These are phyloP conservation scores for Campylomormyrus tamandua DNA, from an alignment of 2,113 vertebrate species.

Conservation along the genomic window DNA sequence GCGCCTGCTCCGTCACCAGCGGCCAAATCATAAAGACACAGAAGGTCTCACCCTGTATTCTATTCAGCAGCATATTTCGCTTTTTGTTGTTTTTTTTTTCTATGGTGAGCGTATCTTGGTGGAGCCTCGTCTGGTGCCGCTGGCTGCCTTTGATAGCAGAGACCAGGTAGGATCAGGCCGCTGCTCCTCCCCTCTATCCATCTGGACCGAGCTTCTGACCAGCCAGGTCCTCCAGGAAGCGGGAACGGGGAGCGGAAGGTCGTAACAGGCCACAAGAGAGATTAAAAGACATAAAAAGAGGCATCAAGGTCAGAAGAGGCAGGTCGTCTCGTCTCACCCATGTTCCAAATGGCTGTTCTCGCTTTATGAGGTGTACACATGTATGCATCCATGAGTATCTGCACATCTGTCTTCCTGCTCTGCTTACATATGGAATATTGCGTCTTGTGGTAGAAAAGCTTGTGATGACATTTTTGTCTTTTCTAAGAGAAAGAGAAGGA, in stretches of 20 bases:
- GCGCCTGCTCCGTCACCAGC: background rate
- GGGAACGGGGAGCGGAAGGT: background rate
- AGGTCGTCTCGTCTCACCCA: background rate
- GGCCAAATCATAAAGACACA: background rate
- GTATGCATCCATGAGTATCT: background rate
- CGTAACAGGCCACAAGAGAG: background rate
- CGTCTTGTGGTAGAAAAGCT: slow-evolving; percentile 18
- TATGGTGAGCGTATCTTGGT: background rate
- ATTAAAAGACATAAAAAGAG: background rate
- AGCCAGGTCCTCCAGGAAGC: background rate
- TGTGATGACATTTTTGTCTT: slow-evolving; percentile 31
- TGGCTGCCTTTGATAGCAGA: background rate
- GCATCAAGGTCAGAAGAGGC: background rate
- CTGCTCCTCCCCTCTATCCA: background rate
- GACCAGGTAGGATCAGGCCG: background rate
- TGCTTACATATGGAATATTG: slow-evolving; percentile 33
- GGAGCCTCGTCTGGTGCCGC: background rate
- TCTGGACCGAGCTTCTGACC: background rate
- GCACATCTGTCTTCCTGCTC: background rate
- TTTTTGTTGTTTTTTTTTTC: background rate
- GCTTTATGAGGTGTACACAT: background rate
- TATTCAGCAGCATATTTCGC: background rate
- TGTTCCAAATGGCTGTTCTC: background rate
- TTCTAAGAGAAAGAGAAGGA: slow-evolving; percentile 20
- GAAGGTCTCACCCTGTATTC: background rate